These are phyloP conservation scores for Cyanistes caeruleus DNA, from an alignment of 2,113 vertebrate species.

Conservation along the genomic window DNA sequence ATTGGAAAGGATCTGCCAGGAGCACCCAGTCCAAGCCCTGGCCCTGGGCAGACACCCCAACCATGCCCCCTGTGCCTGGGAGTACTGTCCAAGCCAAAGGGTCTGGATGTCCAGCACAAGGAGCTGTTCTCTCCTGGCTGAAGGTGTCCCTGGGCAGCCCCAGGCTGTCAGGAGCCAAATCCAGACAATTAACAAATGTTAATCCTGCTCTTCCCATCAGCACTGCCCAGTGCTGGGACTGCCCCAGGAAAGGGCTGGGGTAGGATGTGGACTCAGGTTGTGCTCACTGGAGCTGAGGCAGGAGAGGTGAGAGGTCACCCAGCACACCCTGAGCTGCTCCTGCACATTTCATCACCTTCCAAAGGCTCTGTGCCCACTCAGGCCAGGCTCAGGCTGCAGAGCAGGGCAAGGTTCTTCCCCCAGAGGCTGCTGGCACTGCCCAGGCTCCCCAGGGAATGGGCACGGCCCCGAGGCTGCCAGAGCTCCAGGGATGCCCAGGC, in stretches of 20 bases:
- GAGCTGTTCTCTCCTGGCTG: not conserved
- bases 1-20: not conserved
- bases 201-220: not conserved
- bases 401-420: not conserved
- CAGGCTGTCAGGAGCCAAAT: not conserved
- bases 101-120: not conserved
- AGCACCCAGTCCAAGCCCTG: too few relatives aligned
- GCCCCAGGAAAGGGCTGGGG: not conserved
- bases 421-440: not conserved
- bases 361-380: fast-evolving
- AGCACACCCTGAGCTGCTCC: not conserved
- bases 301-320: not conserved
- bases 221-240: not conserved
- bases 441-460: not conserved
- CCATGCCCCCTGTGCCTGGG: not conserved
- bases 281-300: not conserved
- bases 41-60: not conserved
- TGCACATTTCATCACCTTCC: not conserved
- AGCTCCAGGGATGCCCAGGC: not conserved
- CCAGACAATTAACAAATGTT: not conserved
- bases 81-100: not conserved
- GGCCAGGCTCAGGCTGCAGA: not conserved
- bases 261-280: fast-evolving
- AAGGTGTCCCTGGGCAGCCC: not conserved
- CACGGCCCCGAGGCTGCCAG: not conserved